phyloP scores from a whole-genome alignment of 92 coral and sea anemone species.

The Blastomussa wellsi region DNA sequence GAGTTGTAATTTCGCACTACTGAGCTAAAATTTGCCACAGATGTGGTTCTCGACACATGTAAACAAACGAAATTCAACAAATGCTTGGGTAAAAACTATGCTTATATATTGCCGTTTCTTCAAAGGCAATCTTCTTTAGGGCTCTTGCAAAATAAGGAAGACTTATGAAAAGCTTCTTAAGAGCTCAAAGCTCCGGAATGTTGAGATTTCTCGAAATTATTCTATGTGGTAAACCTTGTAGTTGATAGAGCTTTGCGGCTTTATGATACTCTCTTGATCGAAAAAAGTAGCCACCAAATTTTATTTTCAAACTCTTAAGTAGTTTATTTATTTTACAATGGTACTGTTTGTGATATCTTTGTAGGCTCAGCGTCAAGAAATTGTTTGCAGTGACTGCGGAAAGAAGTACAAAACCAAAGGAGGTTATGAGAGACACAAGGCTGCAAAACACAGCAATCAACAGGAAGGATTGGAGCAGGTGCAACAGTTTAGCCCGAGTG shows the following conservation, averaged over 20 bases:
- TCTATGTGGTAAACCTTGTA: not conserved
- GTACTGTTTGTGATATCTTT: not conserved
- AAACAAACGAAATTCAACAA: not conserved
- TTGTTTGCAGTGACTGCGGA: slow-evolving; percentile 49
- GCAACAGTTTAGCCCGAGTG: not conserved
- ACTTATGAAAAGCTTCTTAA: not conserved
- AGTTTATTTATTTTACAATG: not conserved
- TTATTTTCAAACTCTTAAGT: not conserved
- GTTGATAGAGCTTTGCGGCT: no score
- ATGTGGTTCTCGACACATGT: not conserved
- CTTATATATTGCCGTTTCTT: not conserved
- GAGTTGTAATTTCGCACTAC: slow-evolving; percentile 10
- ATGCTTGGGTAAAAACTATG: not conserved
- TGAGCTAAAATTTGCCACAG: not conserved
- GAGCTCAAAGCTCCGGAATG: not conserved
- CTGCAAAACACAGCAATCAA: slow-evolving; percentile 50
- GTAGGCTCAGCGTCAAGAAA: not conserved
- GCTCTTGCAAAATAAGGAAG: not conserved
- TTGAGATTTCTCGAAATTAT: no score
- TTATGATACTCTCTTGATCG: no score
- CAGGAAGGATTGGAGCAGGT: slow-evolving; percentile 8
- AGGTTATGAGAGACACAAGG: slow-evolving; percentile 55
- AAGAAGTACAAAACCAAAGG: slow-evolving; percentile 57
- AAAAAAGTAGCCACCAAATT: not conserved
- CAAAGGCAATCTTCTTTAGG: not conserved